A percentile compares a stretch with the other conserved stretches of the same genome.
Evolutionary conservation across 2,797 vertebrate species (phyloP).

Genomic region (Chaetodon trifasciatus): DNA sequence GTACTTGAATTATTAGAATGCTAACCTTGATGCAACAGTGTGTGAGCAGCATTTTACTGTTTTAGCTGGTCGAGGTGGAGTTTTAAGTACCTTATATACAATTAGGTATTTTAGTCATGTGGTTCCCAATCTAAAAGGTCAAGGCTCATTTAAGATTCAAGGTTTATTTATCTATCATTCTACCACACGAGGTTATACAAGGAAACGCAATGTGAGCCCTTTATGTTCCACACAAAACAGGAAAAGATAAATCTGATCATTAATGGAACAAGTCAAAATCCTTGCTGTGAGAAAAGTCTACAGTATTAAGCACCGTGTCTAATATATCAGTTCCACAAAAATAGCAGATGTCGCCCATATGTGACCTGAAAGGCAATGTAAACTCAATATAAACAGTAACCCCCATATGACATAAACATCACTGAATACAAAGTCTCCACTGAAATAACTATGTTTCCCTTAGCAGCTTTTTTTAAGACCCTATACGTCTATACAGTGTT

Average conservation of each 20-base stretch:
- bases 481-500: neutral
- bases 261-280: too few species aligned
- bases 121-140: neutral
- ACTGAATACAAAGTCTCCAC: neutral
- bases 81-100: neutral
- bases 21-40: neutral
- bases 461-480: neutral
- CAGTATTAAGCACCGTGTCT: too few species aligned
- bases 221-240: too few species aligned
- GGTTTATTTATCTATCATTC: too few species aligned
- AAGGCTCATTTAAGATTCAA: neutral
- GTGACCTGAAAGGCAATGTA: neutral
- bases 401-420: neutral
- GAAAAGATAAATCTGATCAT: too few species aligned
- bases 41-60: neutral
- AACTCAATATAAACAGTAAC: too few species aligned
- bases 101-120: neutral
- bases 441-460: neutral
- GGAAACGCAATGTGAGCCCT: too few species aligned
- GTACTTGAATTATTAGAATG: too few species aligned
- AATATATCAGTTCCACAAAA: too few species aligned
- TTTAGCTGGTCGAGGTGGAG: neutral
- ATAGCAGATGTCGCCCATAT: too few species aligned
- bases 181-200: too few species aligned
- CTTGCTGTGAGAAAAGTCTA: too few species aligned